These are phyloP conservation scores for Sitta europaea DNA, from an alignment of 2,113 vertebrate species.

Conservation along the genomic window DNA sequence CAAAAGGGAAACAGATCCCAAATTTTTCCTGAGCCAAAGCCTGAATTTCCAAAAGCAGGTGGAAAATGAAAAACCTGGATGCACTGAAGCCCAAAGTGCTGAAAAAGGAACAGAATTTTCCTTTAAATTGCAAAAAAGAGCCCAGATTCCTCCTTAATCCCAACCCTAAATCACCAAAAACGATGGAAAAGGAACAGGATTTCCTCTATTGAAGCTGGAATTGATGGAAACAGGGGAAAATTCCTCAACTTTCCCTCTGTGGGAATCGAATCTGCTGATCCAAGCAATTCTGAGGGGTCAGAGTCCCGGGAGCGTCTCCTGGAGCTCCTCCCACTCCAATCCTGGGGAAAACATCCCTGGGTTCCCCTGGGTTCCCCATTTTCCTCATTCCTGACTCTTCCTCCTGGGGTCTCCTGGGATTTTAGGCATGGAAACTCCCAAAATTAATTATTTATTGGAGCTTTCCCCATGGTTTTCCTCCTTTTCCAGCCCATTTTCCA, in stretches of 20 bases:
- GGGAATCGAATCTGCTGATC: not conserved
- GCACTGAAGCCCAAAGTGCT: not conserved
- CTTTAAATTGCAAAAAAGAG: not conserved
- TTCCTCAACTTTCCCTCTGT: accelerated
- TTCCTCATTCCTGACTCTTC: not conserved
- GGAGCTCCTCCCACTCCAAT: not conserved
- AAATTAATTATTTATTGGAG: accelerated
- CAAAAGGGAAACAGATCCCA: not conserved
- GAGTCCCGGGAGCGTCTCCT: not conserved
- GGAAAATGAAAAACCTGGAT: not conserved
- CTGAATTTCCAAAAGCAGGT: accelerated
- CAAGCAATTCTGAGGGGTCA: not conserved
- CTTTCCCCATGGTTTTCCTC: no score
- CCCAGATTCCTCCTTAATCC: not conserved
- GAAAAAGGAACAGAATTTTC: not conserved
- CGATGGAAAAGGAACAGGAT: accelerated
- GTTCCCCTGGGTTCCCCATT: accelerated
- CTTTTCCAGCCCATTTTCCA: not conserved
- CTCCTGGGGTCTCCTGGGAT: accelerated
- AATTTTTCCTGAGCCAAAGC: not conserved
- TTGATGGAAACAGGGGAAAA: not conserved
- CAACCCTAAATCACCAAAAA: accelerated
- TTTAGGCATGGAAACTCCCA: not conserved
- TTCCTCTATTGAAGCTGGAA: accelerated
- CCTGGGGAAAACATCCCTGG: not conserved